A percentile compares a stretch with the other conserved stretches of the same genome.
phyloP scores from a whole-genome alignment of 2,113 vertebrate species.

The Aspidoscelis tigris region DNA sequence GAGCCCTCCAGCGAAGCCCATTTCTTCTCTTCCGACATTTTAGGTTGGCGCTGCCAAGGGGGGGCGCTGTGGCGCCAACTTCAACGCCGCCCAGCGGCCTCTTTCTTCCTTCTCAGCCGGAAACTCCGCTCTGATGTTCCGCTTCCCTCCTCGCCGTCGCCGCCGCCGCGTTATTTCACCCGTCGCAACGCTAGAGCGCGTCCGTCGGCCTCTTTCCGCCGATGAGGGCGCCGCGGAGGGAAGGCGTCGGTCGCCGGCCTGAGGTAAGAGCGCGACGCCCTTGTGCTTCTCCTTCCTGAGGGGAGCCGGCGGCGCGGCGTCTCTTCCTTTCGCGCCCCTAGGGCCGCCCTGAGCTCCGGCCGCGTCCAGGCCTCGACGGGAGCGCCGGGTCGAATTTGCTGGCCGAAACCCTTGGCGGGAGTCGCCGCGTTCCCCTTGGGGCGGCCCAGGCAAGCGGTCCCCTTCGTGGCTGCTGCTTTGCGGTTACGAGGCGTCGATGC shows the following conservation, averaged over 20 bases:
- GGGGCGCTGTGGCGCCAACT: neutral
- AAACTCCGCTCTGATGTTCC: neutral
- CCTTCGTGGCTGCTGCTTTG: too few relatives aligned
- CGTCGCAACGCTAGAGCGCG: neutral
- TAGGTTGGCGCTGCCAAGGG: neutral
- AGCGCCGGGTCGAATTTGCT: neutral
- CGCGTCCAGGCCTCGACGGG: neutral
- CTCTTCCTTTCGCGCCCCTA: too few relatives aligned
- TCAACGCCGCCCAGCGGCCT: neutral
- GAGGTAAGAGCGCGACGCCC: neutral
- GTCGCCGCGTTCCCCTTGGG: neutral
- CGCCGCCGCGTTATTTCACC: neutral
- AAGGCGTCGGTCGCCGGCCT: neutral
- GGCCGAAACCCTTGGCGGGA: neutral
- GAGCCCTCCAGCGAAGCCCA: too few relatives aligned
- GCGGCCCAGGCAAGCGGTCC: too few relatives aligned
- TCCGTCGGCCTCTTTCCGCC: too few relatives aligned
- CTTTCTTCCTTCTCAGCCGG: neutral
- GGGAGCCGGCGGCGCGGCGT: too few relatives aligned
- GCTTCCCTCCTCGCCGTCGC: constrained; percentile 1
- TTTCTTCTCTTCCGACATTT: neutral
- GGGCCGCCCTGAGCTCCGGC: neutral
- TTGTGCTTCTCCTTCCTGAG: neutral
- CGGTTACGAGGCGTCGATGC: too few relatives aligned
- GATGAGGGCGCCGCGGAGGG: neutral